Evolutionary conservation across 2,888 invertebrate genomes (phyloP), one percentile per base, ranked within the genome.

Genomic region (Nomada ferruginata): DNA sequence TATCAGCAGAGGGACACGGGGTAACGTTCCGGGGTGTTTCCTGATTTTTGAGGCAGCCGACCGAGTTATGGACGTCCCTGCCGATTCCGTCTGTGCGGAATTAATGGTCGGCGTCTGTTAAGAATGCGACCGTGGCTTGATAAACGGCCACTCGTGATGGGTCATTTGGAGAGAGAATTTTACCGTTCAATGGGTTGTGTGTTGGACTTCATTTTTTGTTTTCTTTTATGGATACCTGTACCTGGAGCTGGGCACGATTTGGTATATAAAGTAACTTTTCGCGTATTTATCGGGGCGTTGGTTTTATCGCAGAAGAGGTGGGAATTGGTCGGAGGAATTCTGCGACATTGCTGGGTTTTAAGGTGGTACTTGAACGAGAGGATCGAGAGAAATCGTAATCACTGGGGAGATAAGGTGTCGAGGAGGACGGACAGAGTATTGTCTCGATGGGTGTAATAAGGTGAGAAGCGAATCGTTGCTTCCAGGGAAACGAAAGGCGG

Each of bases 11-110:
- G 47, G 81, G 68, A 53, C 53, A 75, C 52, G 71, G 64, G 52
- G 79, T 52, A 53, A 75, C 66, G 75, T 78, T 52, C 36, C 76
- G 74, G 83, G 79, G 75, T 88, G 84, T 87, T 83, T 88, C 86
- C 85, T 88, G 88, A 88, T 88, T 88, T 87, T 87, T 87, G 86
- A 87, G 86, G 85, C 85, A 79, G 47, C 73, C 85, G 83, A 76
- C 85, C 83, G 79, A 85, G 79, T 84, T 85, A 82, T 81, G 83
- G 80, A 76, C 83, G 69, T 63, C 29, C 76, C 73, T 50, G 47
- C 63, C 60, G 42, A 57, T 65, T 65, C 53, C 74, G 70, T 68
- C 65, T 60, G 47, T 13, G 47, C 47, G 20, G 52, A 79, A 79
- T 79, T 76, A 79, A 79, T 65, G 50, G 50, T 50, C 59, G 66